These are phyloP conservation scores for Platygyra sinensis DNA, from an alignment of 64 coral and sea anemone species.

Conservation along the genomic window DNA sequence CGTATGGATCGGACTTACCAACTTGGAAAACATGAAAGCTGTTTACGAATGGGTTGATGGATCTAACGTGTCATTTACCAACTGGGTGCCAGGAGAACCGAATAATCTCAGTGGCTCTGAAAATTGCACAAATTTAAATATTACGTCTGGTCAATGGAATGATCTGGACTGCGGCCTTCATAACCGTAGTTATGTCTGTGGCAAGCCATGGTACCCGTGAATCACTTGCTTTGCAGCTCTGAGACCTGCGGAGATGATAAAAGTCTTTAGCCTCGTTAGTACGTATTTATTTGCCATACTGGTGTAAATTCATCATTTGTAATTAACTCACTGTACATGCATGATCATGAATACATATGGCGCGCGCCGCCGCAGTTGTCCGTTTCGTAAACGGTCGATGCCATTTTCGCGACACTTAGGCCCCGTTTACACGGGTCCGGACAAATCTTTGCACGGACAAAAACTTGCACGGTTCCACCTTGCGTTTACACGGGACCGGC, in stretches of 20 bases:
- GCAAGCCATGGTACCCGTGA: slow-evolving; percentile 1
- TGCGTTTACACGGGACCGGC: too few relatives aligned
- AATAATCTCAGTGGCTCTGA: background rate
- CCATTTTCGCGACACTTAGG: too few relatives aligned
- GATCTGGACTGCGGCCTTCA: background rate
- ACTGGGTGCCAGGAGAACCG: background rate
- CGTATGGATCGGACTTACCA: slow-evolving; percentile 17
- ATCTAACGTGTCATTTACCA: background rate
- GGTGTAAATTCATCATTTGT: too few relatives aligned
- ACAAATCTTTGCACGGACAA: too few relatives aligned
- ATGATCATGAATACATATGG: too few relatives aligned
- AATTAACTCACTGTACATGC: too few relatives aligned
- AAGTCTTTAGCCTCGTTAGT: too few relatives aligned
- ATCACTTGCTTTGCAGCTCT: background rate
- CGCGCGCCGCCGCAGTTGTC: too few relatives aligned
- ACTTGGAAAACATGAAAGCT: background rate
- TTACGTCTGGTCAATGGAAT: background rate
- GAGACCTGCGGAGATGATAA: background rate
- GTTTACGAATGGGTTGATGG: slow-evolving; percentile 13
- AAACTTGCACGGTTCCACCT: too few relatives aligned
- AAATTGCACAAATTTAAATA: slow-evolving; percentile 3
- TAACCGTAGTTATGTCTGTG: background rate
- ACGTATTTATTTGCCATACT: too few relatives aligned
- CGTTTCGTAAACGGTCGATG: too few relatives aligned
- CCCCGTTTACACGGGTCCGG: too few relatives aligned